Evolutionary conservation across 2,888 invertebrate genomes (phyloP), one percentile per base, ranked within the genome.

Genomic region (Dryocosmus kuriphilus): DNA sequence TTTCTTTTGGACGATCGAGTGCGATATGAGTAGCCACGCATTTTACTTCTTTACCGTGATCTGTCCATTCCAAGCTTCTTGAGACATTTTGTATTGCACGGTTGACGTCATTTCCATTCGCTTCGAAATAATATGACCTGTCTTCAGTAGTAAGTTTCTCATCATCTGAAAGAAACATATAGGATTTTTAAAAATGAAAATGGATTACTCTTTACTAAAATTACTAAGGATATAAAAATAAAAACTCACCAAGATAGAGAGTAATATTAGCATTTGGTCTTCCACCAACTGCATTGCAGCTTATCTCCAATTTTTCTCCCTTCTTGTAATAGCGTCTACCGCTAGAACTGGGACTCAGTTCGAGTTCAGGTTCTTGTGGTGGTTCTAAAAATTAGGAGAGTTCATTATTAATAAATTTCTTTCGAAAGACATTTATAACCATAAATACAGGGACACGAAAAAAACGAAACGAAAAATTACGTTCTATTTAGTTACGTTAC

Each of bases 251-350:
- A 65, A 96, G 90, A 86, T 92, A 95, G 94, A 96, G 95, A n/a
- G 94, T 93, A 83, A 97, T 94, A 86, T 95, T 96, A 0, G 96
- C 96, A 0, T 95, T 94, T 0, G 97, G 97, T 85, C 96, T 92
- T 6, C 96, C 96, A 80, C 94, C 93, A 74, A 93, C 92, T 0
- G 96, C 95, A 57, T 93, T 91, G 90, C 97, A 97, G 79, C 93
- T 94, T 0, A 95, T 95, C 84, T 92, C 91, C 86, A 96, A 92
- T 22, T 91, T 91, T 24, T 95, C 95, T 3, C 94, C 94, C 74
- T 95, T 94, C 84, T 91, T 93, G 92, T 94, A 95, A 8, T 90
- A 90, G 77, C 89, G 86, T 0, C 92, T 83, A 65, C 90, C 90
- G 76, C 92, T 91, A 16, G 90, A 86, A 19, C 92, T 91, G 9